Evolutionary conservation across 2,888 invertebrate species (phyloP).

Genomic region (Cotesia congregata): DNA sequence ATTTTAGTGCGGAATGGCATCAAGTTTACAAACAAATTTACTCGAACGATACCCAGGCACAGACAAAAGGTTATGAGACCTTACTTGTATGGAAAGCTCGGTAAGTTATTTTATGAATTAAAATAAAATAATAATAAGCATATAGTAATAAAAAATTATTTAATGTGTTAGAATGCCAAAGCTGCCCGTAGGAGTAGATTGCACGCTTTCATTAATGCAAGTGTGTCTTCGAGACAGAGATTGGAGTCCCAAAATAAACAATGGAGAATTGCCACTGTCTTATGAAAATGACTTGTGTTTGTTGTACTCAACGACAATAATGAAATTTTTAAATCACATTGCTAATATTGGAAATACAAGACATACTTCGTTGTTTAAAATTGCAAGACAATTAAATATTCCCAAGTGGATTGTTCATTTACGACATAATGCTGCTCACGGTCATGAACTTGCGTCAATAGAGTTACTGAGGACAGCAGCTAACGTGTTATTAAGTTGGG

Average conservation of each 20-base stretch:
- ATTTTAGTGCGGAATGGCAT: conserved; percentile 62
- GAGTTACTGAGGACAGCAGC: conserved; percentile 77
- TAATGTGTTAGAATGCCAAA: conserved; percentile 56
- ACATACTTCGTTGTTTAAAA: conserved; percentile 72
- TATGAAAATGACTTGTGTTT: conserved; percentile 72
- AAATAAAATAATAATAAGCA: neutral
- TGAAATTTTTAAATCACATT: conserved; percentile 79
- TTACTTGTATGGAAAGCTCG: conserved; percentile 66
- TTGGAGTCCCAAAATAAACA: conserved; percentile 60
- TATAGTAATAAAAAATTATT: conserved; percentile 4
- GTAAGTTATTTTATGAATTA: conserved; percentile 48
- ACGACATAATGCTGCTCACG: conserved; percentile 85
- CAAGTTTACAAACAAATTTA: conserved; percentile 62
- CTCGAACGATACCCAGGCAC: conserved; percentile 58
- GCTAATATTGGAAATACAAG: conserved; percentile 73
- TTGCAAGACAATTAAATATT: conserved; percentile 77
- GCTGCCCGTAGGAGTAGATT: conserved; percentile 64
- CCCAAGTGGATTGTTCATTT: conserved; percentile 86
- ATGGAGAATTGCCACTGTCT: conserved; percentile 55
- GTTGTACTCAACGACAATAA: conserved; percentile 76
- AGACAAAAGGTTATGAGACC: conserved; percentile 59
- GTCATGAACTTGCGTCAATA: conserved; percentile 77
- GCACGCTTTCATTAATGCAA: conserved; percentile 63
- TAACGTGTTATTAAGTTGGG: conserved; percentile 77
- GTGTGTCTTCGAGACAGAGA: conserved; percentile 63